Evolutionary conservation across 1,140 invertebrate species (phyloP), one percentile per base, ranked within the genome.

Genomic region (Aleiodes sp.): DNA sequence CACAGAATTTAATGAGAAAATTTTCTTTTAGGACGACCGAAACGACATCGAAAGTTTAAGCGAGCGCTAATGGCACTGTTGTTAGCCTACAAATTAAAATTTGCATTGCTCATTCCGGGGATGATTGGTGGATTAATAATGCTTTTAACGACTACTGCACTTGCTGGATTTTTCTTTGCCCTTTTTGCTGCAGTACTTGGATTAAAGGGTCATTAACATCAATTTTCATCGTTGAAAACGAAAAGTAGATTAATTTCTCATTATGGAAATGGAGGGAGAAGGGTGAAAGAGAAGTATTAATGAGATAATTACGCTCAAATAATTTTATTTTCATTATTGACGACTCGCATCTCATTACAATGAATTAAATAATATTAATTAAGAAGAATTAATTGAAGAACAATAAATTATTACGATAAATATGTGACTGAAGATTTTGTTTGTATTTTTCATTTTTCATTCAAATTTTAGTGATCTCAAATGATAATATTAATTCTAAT

Each of bases 141-240:
- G 7, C 81, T 95, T 19, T 89, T 92, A 0, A 92, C 91, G 56
- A 91, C 92, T 1, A 93, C 93, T 4, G 90, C 92, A 6, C 82
- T 94, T 33, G 93, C 92, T 12, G 93, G 93, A 69, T 94, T 95
- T 84, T 95, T 95, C 87, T 95, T 94, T 80, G 92, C 94, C 1
- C 82, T 95, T 1, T 95, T 95, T 76, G 92, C 89, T 0, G 87
- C 89, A 2, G 88, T 88, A 1, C 85, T 91, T 66, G 88, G 87
- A 19, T 78, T 88, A 37, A 87, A 86, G 57, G 67, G 74, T 14
- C 75, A 81, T 14, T 82, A 70, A 82, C 26, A 6, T n/a, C n/a
- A n/a, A n/a, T n/a, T n/a, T n/a, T n/a, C n/a, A n/a, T n/a, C n/a
- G n/a, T n/a, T n/a, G 6, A 16, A 43, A 9, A 43, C 6, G 4